A percentile compares a stretch with the other conserved stretches of the same genome.
phyloP scores from a whole-genome alignment of 23 tunicate genomes.

The Pegea sp. region DNA sequence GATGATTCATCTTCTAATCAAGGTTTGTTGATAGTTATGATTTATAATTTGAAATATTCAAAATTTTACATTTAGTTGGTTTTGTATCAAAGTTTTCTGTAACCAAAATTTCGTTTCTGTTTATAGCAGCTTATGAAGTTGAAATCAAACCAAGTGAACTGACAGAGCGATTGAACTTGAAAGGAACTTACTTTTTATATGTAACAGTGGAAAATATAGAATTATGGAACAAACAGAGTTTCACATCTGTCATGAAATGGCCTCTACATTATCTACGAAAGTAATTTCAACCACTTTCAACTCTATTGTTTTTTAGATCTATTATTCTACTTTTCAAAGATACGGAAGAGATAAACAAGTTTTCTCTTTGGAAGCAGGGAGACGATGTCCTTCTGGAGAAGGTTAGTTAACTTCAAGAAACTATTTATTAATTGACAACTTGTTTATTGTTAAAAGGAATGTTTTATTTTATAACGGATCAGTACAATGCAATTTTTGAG shows the following conservation, averaged over 20 bases:
- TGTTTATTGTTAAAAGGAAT: constrained; percentile 15
- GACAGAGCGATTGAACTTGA: constrained; percentile 13
- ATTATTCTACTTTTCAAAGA: constrained; percentile 3
- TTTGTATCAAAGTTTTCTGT: no score
- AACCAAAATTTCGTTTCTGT: neutral
- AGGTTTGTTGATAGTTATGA: neutral
- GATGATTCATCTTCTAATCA: neutral
- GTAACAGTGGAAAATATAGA: constrained; percentile 32
- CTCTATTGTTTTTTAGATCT: no score
- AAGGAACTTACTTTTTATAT: constrained; percentile 17
- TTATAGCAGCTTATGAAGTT: constrained; percentile 31
- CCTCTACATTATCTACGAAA: constrained; percentile 50
- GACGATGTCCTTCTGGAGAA: constrained; percentile 51
- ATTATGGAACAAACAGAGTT: constrained; percentile 12
- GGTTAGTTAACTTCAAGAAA: constrained; percentile 3
- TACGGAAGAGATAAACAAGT: constrained; percentile 73
- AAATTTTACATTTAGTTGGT: no score
- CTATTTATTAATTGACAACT: neutral
- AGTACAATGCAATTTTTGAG: constrained; percentile 61
- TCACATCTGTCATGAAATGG: constrained; percentile 17
- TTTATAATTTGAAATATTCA: neutral
- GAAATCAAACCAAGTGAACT: constrained; percentile 37
- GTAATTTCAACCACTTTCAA: constrained; percentile 11
- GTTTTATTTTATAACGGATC: constrained; percentile 54
- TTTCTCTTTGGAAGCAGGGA: constrained; percentile 67